Base-by-base conservation (phyloP, 2,888 invertebrate genomes). In the Eucriotettix oculatus region DNA sequence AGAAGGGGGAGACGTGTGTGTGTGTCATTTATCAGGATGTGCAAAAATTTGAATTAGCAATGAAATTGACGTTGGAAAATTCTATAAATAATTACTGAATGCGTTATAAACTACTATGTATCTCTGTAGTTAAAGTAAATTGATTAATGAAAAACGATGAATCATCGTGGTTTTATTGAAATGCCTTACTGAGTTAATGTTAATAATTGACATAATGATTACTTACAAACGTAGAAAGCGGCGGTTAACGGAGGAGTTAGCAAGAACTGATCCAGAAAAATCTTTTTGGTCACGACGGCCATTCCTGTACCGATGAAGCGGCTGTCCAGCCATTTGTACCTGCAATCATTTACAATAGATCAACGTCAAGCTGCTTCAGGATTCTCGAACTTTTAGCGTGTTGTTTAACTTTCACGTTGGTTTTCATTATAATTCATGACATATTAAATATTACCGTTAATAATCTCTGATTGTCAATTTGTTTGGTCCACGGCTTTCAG, bases 281-380 rank as follows among this genome's bases (percentile, higher is more conserved):
- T 77, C 74, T 91, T 91, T 63, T 80, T 81, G 0, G 79, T 69
- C 41, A 90, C 79, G 0, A 79, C 77, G 69, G 76, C 81, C 12
- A 76, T 71, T 0, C 84, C 71, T 1, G 79, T 86, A 1, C 89
- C 90, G 0, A 78, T 78, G 66, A 84, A 83, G 64, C 78, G 81
- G 61, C 74, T 76, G 71, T 91, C 91, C 64, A 91, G 71, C 78
- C 83, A 87, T 75, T 79, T 84, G 72, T 90, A 91, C 89, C 90
- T 90, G 68, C 58, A 72, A 29, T 7, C 29, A 12, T 12, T 48
- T 48, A 48, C 5, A 48, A 48, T n/a, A n/a, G n/a, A n/a, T 44
- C 44, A 11, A 10, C 44, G 10, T 12, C 44, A 29, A 29, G 2
- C 29, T 5, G 29, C 7, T 2, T 29, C 29, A 29, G 29, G 3